These are phyloP conservation scores for Athalia circularis DNA, from an alignment of 2,888 invertebrate species.

Conservation along the genomic window DNA sequence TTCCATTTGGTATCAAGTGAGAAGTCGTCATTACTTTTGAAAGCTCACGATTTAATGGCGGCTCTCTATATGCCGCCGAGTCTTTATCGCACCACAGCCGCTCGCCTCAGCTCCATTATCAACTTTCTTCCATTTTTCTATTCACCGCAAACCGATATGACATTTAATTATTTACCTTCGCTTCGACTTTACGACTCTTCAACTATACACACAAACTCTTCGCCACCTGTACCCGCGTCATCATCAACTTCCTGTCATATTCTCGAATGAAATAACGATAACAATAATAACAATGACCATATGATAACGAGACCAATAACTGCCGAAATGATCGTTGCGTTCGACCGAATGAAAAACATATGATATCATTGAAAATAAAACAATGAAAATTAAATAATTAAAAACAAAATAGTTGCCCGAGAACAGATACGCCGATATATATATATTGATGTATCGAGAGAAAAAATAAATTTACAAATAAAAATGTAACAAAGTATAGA, in stretches of 20 bases:
- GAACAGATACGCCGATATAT: not conserved
- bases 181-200: not conserved
- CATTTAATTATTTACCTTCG: not conserved
- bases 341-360: too few species aligned
- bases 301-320: too few species aligned
- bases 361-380: too few species aligned
- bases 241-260: too few species aligned
- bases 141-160: not conserved
- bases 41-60: slow-evolving; percentile 27
- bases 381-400: not conserved
- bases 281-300: too few species aligned
- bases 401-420: not conserved
- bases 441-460: too few species aligned
- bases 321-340: too few species aligned
- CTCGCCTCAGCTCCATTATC: not conserved
- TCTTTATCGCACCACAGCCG: not conserved
- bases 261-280: too few species aligned
- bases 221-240: too few species aligned
- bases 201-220: not conserved
- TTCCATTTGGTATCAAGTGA: slow-evolving; percentile 29
- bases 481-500: too few species aligned
- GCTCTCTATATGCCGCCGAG: not conserved
- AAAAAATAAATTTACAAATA: too few species aligned
- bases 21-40: slow-evolving; percentile 18
- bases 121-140: not conserved